phyloP scores from a whole-genome alignment of 2,797 vertebrate species.

The Acomys russatus region DNA sequence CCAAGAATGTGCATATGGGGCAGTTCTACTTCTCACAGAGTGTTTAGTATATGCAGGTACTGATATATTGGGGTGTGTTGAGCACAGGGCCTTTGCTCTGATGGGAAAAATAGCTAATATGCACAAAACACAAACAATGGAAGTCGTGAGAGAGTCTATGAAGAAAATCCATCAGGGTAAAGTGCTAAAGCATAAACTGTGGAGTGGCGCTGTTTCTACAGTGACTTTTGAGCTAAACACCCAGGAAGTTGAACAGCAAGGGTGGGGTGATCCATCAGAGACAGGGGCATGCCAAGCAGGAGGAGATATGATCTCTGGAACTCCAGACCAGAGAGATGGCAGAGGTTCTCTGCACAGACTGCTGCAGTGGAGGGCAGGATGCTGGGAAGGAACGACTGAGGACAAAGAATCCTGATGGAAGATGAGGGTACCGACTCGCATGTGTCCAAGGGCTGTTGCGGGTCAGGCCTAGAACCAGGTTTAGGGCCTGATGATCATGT shows the following conservation, averaged over 20 bases:
- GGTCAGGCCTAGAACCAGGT: background rate
- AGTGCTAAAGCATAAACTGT: background rate
- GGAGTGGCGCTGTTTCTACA: background rate
- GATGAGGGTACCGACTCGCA: accelerated
- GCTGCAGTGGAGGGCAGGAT: too few relatives aligned
- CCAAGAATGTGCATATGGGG: background rate
- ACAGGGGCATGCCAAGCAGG: background rate
- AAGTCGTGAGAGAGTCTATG: background rate
- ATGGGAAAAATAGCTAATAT: background rate
- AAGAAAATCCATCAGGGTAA: background rate
- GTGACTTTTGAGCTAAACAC: conserved; percentile 11
- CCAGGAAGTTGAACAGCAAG: background rate
- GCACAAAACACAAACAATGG: background rate
- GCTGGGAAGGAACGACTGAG: background rate
- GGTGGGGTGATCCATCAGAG: background rate
- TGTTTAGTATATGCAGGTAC: background rate
- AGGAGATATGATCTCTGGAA: background rate
- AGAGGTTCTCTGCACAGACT: background rate
- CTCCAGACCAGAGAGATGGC: background rate
- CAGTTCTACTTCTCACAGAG: background rate
- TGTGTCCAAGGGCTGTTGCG: background rate
- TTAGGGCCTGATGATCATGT: background rate
- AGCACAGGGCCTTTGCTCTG: background rate
- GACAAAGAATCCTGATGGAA: background rate
- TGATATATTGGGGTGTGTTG: background rate